Evolutionary conservation across 2,888 invertebrate genomes (phyloP).

Genomic region (Protophormia terraenovae): DNA sequence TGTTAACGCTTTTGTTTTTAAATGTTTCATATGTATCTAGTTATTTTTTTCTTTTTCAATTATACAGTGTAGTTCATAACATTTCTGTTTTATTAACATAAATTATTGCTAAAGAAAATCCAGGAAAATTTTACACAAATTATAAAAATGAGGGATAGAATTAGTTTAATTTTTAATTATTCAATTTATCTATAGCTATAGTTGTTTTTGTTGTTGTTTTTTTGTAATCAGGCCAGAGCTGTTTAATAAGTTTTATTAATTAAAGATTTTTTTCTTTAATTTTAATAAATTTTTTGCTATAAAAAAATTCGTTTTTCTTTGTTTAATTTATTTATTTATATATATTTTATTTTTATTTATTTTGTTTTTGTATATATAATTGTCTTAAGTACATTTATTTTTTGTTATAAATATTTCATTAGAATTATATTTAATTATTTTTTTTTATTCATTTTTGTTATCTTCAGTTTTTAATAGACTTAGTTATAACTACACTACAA

Average conservation of each 20-base stretch:
- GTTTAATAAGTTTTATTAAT: not conserved
- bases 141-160: too few species aligned
- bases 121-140: too few species aligned
- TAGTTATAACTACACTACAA: slow-evolving; percentile 68
- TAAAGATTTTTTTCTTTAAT: not conserved
- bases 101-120: too few species aligned
- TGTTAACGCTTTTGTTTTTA: too few species aligned
- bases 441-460: slow-evolving; percentile 54
- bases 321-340: slow-evolving; percentile 50
- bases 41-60: too few species aligned
- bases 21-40: too few species aligned
- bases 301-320: slow-evolving; percentile 41
- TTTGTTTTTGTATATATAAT: slow-evolving; percentile 50
- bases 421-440: slow-evolving; percentile 60
- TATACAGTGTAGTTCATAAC: too few species aligned
- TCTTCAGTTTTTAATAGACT: slow-evolving; percentile 65
- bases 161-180: too few species aligned
- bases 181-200: not conserved
- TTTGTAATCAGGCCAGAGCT: slow-evolving; percentile 19
- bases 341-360: slow-evolving; percentile 60
- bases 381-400: slow-evolving; percentile 60
- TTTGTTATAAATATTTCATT: slow-evolving; percentile 35
- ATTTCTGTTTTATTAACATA: too few species aligned
- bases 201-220: not conserved
- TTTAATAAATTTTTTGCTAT: slow-evolving; percentile 9